These are phyloP conservation scores for Chironomus tentans DNA, from an alignment of 2,888 invertebrate species.

Conservation along the genomic window DNA sequence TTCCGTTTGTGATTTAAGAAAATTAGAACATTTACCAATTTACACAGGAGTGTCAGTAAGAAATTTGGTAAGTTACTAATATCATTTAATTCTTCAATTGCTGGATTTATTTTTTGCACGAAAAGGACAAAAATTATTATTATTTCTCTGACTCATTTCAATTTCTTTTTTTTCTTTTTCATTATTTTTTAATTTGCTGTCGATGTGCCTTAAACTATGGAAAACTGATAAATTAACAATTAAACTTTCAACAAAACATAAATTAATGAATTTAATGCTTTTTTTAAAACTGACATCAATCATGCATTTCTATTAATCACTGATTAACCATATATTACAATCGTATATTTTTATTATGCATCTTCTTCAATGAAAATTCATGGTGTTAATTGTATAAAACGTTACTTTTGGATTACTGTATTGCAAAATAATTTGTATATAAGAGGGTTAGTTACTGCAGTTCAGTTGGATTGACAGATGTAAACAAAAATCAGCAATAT, in stretches of 20 bases:
- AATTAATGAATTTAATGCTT: neutral
- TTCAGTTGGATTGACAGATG: slow-evolving; percentile 32
- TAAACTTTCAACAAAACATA: too few species aligned
- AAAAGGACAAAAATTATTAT: too few species aligned
- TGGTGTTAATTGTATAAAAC: too few species aligned
- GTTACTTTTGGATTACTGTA: too few species aligned
- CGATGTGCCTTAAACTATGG: neutral
- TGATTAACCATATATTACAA: too few species aligned
- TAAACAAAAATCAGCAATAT: slow-evolving; percentile 14
- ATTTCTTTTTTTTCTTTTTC: slow-evolving; percentile 16
- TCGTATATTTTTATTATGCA: too few species aligned
- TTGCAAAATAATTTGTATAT: neutral
- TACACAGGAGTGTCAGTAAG: slow-evolving; percentile 50
- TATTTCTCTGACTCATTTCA: neutral
- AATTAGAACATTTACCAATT: slow-evolving; percentile 28
- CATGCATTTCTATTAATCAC: too few species aligned
- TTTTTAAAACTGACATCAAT: too few species aligned
- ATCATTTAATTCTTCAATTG: too few species aligned
- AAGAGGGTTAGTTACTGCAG: slow-evolving; percentile 38
- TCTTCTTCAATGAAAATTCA: too few species aligned
- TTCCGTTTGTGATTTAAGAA: slow-evolving; percentile 31
- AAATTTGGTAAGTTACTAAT: slow-evolving; percentile 48
- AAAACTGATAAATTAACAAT: neutral
- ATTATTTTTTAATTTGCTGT: slow-evolving; percentile 19
- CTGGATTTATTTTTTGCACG: too few species aligned